Conservation (phyloP, 2,113 vertebrate species). For the Otis tarda region DNA sequence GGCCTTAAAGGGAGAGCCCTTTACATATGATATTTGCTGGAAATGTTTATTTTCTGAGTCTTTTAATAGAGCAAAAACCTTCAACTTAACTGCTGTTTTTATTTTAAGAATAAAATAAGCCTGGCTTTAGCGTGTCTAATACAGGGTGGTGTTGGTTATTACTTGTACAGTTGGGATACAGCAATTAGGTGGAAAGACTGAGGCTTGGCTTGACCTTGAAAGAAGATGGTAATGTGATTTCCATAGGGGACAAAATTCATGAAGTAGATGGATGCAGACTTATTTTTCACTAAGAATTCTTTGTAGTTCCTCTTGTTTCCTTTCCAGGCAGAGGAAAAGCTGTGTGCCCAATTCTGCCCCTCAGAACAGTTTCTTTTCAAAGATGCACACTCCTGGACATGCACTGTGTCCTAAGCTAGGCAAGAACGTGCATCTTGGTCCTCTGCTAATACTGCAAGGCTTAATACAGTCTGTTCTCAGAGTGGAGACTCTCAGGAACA, state of each 20-base stretch:
- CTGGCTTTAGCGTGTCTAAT: constrained; percentile 60
- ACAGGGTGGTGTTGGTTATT: constrained; percentile 31
- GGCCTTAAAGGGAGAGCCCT: constrained; percentile 25
- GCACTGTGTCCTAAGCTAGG: background rate
- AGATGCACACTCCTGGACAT: background rate
- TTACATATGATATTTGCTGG: constrained; percentile 6
- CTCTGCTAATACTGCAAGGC: background rate
- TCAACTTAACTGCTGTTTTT: constrained; percentile 65
- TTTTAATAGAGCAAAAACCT: constrained; percentile 55
- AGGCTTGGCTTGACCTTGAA: constrained; percentile 1
- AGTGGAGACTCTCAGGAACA: constrained; percentile 39
- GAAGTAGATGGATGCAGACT: background rate
- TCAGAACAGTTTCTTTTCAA: background rate
- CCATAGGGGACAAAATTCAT: background rate
- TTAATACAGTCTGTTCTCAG: background rate
- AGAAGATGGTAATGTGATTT: background rate
- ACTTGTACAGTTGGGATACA: background rate
- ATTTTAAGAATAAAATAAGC: constrained; percentile 73
- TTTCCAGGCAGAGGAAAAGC: background rate
- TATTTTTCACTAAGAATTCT: background rate
- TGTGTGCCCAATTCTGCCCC: background rate
- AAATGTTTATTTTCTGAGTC: constrained; percentile 66
- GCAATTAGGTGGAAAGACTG: background rate
- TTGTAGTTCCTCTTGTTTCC: background rate
- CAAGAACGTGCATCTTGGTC: background rate